phyloP scores from a whole-genome alignment of 2,113 vertebrate genomes.

The Micromys minutus region DNA sequence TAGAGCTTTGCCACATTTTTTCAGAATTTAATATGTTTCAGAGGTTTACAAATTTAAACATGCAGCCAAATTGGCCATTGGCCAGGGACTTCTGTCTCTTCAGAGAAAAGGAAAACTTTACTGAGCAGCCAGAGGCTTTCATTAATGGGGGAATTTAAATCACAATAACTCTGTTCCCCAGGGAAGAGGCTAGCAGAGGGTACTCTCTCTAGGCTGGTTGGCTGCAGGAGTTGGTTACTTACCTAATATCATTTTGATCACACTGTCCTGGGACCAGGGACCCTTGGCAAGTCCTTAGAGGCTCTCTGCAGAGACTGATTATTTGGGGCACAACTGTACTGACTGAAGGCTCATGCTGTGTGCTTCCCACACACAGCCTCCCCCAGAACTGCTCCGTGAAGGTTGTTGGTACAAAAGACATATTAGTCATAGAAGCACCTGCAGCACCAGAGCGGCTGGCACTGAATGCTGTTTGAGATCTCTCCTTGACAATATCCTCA shows the following conservation, averaged over 20 bases:
- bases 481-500: not conserved
- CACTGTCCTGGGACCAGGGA: not conserved
- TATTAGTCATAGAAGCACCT: not conserved
- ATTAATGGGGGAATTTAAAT: conserved; percentile 50
- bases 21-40: conserved; percentile 50
- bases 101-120: not conserved
- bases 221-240: conserved; percentile 31
- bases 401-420: not conserved
- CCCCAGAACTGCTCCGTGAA: not conserved
- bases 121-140: conserved; percentile 50
- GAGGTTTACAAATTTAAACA: conserved; percentile 47
- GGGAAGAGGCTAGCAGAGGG: conserved; percentile 29
- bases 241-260: not conserved
- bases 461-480: not conserved
- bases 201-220: not conserved
- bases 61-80: conserved; percentile 52
- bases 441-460: not conserved
- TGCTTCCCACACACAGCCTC: not conserved
- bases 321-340: not conserved
- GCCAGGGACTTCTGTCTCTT: conserved; percentile 36
- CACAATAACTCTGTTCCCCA: not conserved
- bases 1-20: conserved; percentile 51
- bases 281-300: conserved; percentile 32
- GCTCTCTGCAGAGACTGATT: not conserved
- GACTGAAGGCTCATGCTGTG: not conserved